Evolutionary conservation across 2,888 invertebrate genomes (phyloP), one percentile per base, ranked within the genome.

Genomic region (Germaria angustata): DNA sequence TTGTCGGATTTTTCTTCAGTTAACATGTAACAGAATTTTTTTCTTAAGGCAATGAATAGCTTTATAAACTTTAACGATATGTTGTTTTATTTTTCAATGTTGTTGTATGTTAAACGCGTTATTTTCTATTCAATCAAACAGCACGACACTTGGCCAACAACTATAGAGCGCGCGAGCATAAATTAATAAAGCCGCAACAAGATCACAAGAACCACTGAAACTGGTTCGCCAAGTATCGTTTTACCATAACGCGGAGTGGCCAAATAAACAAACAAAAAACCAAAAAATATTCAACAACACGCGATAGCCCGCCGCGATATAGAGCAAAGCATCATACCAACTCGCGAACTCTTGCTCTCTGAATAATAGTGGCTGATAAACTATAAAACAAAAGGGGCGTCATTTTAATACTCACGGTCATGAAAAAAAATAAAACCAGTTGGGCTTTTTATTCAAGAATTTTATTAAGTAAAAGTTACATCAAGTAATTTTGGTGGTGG

Each of bases 81-180:
- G 15, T 57, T 78, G 46, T 65, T 77, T 55, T 28, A 6, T 28
- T 5, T 28, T 28, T 15, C 13, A 44, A 39, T 55, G 41, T 71
- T 65, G 34, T 72, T 63, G 13, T 34, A 81, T n/a, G 8, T 65
- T 22, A 34, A 82, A 81, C 68, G 72, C 83, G 73, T 72, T 77
- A 72, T 15, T 44, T 66, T 75, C 15, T 28, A 59, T 79, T 75
- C 72, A 81, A 77, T 78, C 63, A 88, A 88, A 89, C 89, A 85
- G 89, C 89, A 88, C 90, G 88, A 89, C 87, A 88, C 87, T 88
- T 87, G 88, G 87, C 86, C 87, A 84, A 88, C 89, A 88, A 89
- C 89, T 89, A 88, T 88, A 88, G 87, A 86, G 87, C 86, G 86
- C 86, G 85, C 86, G 86, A 86, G 88, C 88, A 89, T 90, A 89